phyloP scores from a whole-genome alignment of 1,140 invertebrate species.

The Oedothorax gibbosus region DNA sequence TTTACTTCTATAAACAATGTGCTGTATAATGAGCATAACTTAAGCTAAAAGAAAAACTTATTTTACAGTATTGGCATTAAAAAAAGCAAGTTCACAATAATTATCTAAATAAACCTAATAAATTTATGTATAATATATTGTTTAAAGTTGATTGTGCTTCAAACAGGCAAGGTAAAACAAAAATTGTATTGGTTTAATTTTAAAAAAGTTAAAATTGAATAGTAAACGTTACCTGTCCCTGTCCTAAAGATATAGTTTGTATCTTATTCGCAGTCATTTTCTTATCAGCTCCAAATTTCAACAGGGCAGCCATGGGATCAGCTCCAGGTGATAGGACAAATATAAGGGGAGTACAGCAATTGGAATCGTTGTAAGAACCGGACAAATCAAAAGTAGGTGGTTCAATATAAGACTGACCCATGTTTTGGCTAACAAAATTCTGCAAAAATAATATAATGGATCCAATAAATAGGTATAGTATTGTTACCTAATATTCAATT shows the following conservation, averaged over 20 bases:
- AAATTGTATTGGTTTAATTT: background rate
- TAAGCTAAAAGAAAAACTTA: background rate
- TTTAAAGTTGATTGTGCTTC: too few relatives aligned
- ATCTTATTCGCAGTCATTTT: slow-evolving; percentile 70
- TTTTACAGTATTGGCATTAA: background rate
- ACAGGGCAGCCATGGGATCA: slow-evolving; percentile 70
- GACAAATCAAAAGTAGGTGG: slow-evolving; percentile 72
- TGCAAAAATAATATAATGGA: slow-evolving; percentile 38
- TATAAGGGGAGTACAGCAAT: slow-evolving; percentile 69
- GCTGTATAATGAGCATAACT: too few relatives aligned
- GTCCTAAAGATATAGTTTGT: slow-evolving; percentile 71
- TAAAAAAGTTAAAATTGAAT: too few relatives aligned
- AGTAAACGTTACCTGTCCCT: slow-evolving; percentile 70
- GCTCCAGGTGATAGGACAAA: slow-evolving; percentile 72
- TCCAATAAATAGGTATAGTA: background rate
- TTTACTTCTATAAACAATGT: too few relatives aligned
- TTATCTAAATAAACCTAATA: too few relatives aligned
- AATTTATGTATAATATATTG: too few relatives aligned
- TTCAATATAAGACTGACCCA: slow-evolving; percentile 71
- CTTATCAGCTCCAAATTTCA: slow-evolving; percentile 72
- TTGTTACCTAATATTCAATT: too few relatives aligned
- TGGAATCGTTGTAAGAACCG: slow-evolving; percentile 70
- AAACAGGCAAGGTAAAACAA: background rate
- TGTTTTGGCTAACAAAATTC: slow-evolving; percentile 70
- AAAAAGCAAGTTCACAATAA: too few relatives aligned